These are phyloP conservation scores for Drosophila yakuba DNA, from an alignment of 1,140 invertebrate genomes.

Conservation along the genomic window DNA sequence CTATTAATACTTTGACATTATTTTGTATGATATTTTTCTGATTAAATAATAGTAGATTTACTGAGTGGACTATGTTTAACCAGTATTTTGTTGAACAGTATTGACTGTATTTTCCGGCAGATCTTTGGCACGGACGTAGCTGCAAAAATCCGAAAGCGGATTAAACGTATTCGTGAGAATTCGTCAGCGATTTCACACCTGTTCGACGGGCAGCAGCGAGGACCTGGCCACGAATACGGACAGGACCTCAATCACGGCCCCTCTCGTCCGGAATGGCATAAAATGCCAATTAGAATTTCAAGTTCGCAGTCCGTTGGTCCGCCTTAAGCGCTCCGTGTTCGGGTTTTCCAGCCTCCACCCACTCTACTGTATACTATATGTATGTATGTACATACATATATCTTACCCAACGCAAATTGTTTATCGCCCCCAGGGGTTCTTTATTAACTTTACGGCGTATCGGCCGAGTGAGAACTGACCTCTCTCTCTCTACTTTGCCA, in stretches of 20 bases:
- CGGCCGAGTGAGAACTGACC: slow-evolving; percentile 34
- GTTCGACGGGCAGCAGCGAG: slow-evolving; percentile 39
- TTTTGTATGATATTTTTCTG: too few relatives aligned
- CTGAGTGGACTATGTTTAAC: not conserved
- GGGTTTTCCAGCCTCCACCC: not conserved
- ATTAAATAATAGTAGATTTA: too few relatives aligned
- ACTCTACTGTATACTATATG: too few relatives aligned
- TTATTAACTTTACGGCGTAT: slow-evolving; percentile 78
- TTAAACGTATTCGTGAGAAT: slow-evolving; percentile 83
- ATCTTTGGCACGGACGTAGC: slow-evolving; percentile 30
- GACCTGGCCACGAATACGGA: slow-evolving; percentile 10
- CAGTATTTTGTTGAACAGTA: not conserved
- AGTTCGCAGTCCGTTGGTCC: slow-evolving; percentile 67
- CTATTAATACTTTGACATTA: too few relatives aligned
- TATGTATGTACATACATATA: not conserved
- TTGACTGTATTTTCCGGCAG: slow-evolving; percentile 10
- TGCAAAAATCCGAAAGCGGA: slow-evolving; percentile 81
- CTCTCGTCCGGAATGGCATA: slow-evolving; percentile 67
- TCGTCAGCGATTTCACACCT: slow-evolving; percentile 81
- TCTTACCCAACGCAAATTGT: slow-evolving; percentile 68
- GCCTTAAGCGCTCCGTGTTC: slow-evolving; percentile 38
- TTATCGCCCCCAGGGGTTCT: slow-evolving; percentile 68
- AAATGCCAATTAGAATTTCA: slow-evolving; percentile 82
- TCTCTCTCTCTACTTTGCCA: slow-evolving; percentile 21
- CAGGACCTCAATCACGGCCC: slow-evolving; percentile 1